Conservation (phyloP, 2,113 vertebrate genomes). For the Ellobius talpinus region DNA sequence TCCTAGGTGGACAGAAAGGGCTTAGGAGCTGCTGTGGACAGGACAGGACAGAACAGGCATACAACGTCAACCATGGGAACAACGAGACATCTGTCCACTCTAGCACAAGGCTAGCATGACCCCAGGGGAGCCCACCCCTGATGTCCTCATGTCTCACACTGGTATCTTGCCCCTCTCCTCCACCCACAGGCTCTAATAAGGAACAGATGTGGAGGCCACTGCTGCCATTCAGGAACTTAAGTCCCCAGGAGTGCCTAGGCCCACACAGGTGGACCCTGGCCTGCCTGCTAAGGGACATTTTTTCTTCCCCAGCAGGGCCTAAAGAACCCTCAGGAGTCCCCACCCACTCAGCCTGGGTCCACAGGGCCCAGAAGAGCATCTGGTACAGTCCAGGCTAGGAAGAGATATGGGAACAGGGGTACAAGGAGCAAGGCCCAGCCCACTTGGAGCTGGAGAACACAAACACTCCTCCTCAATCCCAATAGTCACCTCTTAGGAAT, state of each 20-base stretch:
- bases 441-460: too few species aligned
- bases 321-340: neutral
- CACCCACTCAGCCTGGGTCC: neutral
- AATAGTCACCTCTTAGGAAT: slow-evolving; percentile 64
- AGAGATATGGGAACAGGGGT: neutral
- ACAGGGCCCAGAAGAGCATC: neutral
- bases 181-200: neutral
- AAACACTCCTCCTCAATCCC: neutral
- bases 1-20: neutral
- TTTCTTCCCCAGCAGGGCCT: neutral
- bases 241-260: neutral
- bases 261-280: neutral
- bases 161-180: neutral
- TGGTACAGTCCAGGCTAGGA: neutral
- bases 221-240: neutral
- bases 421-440: fast-evolving
- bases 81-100: neutral
- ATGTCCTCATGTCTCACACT: fast-evolving
- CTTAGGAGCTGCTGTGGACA: neutral
- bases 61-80: fast-evolving
- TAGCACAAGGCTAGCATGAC: fast-evolving
- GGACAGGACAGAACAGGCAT: neutral
- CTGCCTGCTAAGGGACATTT: neutral
- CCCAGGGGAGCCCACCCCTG: too few species aligned
- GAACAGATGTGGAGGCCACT: neutral